These are phyloP conservation scores for Cichladusa arquata DNA, from an alignment of 2,113 vertebrate genomes.

Conservation along the genomic window DNA sequence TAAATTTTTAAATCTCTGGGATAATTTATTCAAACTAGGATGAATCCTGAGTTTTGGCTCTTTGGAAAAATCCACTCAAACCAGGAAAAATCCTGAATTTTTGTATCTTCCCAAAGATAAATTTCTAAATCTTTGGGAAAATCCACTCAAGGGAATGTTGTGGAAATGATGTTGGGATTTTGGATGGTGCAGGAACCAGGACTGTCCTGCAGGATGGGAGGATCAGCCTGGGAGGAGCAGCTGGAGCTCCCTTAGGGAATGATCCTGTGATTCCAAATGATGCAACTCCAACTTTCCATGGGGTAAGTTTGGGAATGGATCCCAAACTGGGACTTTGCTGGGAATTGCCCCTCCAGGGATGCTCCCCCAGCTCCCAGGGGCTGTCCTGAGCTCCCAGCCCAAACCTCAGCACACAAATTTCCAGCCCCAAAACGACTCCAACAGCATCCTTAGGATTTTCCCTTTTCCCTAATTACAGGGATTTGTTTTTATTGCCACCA, in stretches of 20 bases:
- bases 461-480: neutral
- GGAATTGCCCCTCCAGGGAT: neutral
- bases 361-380: rapidly evolving
- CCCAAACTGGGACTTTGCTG: neutral
- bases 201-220: neutral
- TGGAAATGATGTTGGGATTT: neutral
- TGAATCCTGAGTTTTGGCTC: neutral
- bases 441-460: neutral
- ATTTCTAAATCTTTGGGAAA: neutral
- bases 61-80: neutral
- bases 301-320: rapidly evolving
- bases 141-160: neutral
- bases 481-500: neutral
- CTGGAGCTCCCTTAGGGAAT: neutral
- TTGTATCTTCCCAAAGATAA: neutral
- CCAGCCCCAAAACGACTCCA: neutral
- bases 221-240: neutral
- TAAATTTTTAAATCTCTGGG: neutral
- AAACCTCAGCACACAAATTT: neutral
- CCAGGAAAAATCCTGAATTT: neutral
- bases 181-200: neutral
- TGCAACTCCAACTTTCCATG: too few relatives aligned
- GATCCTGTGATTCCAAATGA: too few relatives aligned
- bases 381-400: neutral
- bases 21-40: neutral